phyloP scores from a whole-genome alignment of 2,113 vertebrate species.

The Podarcis muralis region DNA sequence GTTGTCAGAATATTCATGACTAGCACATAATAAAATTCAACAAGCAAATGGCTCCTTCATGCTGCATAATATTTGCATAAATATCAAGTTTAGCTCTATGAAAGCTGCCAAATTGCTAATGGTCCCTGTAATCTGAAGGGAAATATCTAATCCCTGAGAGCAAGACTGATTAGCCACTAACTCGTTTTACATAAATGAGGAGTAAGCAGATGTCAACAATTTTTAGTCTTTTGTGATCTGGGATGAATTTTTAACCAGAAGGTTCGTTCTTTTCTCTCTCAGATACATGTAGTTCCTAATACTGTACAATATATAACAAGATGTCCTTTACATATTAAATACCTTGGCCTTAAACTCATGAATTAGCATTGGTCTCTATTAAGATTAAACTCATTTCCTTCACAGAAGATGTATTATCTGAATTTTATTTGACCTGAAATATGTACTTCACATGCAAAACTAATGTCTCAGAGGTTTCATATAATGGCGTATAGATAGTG shows the following conservation, averaged over 20 bases:
- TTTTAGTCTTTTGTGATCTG: background rate
- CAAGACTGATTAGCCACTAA: fast-evolving
- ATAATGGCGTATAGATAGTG: background rate
- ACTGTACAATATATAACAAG: background rate
- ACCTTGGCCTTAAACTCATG: background rate
- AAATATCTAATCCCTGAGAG: background rate
- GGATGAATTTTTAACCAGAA: background rate
- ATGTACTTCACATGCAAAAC: background rate
- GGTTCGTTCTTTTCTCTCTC: background rate
- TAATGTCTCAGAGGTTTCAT: background rate
- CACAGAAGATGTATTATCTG: background rate
- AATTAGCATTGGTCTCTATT: background rate
- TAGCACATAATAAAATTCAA: background rate
- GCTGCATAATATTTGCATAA: background rate
- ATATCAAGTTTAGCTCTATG: background rate
- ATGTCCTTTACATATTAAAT: background rate
- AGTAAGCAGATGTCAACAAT: background rate
- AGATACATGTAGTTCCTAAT: background rate
- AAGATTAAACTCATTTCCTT: background rate
- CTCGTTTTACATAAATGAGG: background rate
- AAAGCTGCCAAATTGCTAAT: background rate
- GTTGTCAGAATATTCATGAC: background rate
- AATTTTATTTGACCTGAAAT: background rate
- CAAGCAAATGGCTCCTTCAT: background rate
- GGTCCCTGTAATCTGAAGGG: background rate